A percentile compares a stretch with the other conserved stretches of the same genome.
phyloP scores from a whole-genome alignment of 2,113 vertebrate species.

The Istiophorus platypterus region DNA sequence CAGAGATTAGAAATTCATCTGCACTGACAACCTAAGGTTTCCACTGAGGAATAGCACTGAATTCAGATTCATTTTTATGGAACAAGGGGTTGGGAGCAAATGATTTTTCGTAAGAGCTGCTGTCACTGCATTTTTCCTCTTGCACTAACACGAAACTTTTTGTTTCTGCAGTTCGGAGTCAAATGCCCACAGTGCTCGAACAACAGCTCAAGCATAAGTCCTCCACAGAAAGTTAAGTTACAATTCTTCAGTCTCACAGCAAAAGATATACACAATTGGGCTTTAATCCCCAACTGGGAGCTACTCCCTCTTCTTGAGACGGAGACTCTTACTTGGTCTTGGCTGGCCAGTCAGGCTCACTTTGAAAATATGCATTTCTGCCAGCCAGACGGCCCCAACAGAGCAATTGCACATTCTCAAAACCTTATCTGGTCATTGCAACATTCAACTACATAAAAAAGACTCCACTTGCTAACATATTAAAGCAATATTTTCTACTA shows the following conservation, averaged over 20 bases:
- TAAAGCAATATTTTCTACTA: neutral
- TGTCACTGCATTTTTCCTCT: neutral
- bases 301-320: slow-evolving; percentile 23
- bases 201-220: slow-evolving; percentile 23
- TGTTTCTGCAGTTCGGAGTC: slow-evolving; percentile 20
- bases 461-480: neutral
- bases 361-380: slow-evolving; percentile 54
- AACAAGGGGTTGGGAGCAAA: slow-evolving; percentile 28
- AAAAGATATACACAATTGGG: slow-evolving; percentile 30
- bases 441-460: neutral
- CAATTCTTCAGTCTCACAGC: slow-evolving; percentile 33
- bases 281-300: slow-evolving; percentile 43
- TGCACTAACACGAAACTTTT: slow-evolving; percentile 23
- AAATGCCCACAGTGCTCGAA: neutral
- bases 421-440: neutral
- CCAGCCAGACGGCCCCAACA: slow-evolving; percentile 14
- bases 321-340: slow-evolving; percentile 54
- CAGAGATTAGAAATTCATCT: slow-evolving; percentile 19
- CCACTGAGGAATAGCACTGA: neutral
- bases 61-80: slow-evolving; percentile 15
- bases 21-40: slow-evolving; percentile 2
- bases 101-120: neutral
- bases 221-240: slow-evolving; percentile 41
- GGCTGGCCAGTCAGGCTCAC: slow-evolving; percentile 29
- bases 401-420: neutral